phyloP scores from a whole-genome alignment of 2,797 vertebrate genomes.

The Halcyon smyrnensis region DNA sequence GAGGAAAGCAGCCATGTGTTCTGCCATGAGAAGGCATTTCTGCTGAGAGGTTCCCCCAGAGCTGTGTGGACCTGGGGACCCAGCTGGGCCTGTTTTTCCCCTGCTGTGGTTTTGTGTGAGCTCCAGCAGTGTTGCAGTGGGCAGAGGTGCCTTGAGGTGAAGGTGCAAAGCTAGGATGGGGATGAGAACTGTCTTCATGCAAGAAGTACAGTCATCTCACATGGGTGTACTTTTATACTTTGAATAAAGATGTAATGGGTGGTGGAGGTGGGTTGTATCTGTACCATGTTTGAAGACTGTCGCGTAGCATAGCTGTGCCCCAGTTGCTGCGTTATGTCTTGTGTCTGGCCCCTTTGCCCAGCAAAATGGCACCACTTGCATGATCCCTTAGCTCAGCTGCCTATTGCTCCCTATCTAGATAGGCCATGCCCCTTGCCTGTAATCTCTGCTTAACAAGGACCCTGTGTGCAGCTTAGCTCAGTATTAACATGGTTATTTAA shows the following conservation, averaged over 20 bases:
- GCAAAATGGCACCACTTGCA: fast-evolving
- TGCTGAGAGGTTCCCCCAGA: not conserved
- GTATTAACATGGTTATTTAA: not conserved
- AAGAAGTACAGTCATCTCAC: not conserved
- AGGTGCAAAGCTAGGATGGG: not conserved
- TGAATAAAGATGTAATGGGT: fast-evolving
- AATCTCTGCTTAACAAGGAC: not conserved
- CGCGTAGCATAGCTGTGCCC: fast-evolving
- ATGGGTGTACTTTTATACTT: fast-evolving
- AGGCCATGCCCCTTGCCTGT: not conserved
- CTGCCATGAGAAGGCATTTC: not conserved
- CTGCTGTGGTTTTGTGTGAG: not conserved
- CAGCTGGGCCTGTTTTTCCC: not conserved
- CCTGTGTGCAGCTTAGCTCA: not conserved
- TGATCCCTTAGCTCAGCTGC: not conserved
- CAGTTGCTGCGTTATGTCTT: not conserved
- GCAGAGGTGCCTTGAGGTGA: not conserved
- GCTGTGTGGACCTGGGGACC: not conserved
- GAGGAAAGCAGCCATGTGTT: not conserved
- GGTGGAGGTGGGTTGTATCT: not conserved
- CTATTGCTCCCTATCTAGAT: not conserved
- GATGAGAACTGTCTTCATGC: fast-evolving
- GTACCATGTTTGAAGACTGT: fast-evolving
- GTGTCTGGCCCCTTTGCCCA: fast-evolving
- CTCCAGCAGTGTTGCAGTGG: not conserved